These are phyloP conservation scores for Spermophilus dauricus DNA, from an alignment of 2,113 vertebrate genomes.

Conservation along the genomic window DNA sequence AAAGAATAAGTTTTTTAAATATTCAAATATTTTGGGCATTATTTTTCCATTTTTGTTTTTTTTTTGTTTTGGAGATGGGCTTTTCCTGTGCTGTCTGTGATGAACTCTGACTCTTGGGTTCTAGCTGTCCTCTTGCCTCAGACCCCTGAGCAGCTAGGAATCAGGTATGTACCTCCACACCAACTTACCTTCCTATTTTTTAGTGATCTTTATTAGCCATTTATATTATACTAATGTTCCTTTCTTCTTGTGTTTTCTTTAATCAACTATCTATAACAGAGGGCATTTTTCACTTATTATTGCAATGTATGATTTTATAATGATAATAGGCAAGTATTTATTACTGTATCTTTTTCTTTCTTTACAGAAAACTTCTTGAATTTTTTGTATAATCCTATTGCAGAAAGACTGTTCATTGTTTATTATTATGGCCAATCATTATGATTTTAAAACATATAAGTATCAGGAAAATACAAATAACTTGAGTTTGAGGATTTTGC, in stretches of 20 bases:
- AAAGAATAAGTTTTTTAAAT: conserved; percentile 4
- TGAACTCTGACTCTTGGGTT: background rate
- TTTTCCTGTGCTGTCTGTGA: background rate
- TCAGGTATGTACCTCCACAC: background rate
- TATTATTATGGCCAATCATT: background rate
- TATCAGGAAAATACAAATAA: background rate
- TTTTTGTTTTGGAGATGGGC: background rate
- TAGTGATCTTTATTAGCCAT: background rate
- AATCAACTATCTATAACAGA: background rate
- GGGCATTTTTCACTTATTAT: background rate
- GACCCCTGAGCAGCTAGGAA: background rate
- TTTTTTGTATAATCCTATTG: background rate
- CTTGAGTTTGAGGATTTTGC: background rate
- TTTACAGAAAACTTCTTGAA: background rate
- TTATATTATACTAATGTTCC: background rate
- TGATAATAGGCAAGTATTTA: background rate
- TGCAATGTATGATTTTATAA: background rate
- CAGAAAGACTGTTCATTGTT: conserved; percentile 8
- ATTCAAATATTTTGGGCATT: conserved; percentile 7
- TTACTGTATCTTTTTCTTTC: conserved; percentile 6
- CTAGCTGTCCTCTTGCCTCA: background rate
- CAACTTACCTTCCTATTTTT: background rate
- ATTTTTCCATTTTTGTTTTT: background rate
- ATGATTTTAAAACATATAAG: background rate
- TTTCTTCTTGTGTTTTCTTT: conserved; percentile 10